These are phyloP conservation scores for Pachyseris speciosa DNA, from an alignment of 64 coral and sea anemone genomes.

Conservation along the genomic window DNA sequence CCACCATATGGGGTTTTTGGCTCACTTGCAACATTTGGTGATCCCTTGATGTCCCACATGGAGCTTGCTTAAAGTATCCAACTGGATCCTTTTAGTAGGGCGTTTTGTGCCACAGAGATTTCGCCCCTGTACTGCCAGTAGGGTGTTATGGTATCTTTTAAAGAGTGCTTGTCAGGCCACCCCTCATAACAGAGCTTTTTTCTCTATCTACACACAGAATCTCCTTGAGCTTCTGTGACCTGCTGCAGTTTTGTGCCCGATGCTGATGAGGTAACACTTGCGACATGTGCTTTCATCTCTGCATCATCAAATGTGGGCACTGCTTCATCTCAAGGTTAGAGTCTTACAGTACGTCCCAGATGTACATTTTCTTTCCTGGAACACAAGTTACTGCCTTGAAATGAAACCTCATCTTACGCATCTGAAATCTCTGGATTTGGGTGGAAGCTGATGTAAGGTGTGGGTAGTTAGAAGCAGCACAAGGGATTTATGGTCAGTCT, in stretches of 20 bases:
- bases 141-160: background rate
- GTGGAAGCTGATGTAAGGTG: too few species aligned
- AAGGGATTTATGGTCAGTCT: background rate
- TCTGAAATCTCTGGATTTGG: too few species aligned
- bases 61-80: background rate
- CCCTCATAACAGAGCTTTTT: background rate
- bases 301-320: background rate
- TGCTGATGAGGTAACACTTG: too few species aligned
- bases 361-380: too few species aligned
- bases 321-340: too few species aligned
- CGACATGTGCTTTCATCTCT: background rate
- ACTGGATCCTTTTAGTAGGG: background rate
- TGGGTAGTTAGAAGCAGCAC: too few species aligned
- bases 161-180: background rate
- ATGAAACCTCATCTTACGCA: too few species aligned
- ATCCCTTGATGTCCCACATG: conserved; percentile 40
- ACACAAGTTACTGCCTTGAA: too few species aligned
- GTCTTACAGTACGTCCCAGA: too few species aligned
- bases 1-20: conserved; percentile 2
- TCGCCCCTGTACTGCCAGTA: background rate
- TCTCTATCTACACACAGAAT: background rate
- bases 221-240: background rate
- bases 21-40: background rate
- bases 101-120: background rate
- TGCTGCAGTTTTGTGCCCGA: background rate